Conservation (phyloP, 2,888 invertebrate genomes). For the Rhyacophila evoluta region DNA sequence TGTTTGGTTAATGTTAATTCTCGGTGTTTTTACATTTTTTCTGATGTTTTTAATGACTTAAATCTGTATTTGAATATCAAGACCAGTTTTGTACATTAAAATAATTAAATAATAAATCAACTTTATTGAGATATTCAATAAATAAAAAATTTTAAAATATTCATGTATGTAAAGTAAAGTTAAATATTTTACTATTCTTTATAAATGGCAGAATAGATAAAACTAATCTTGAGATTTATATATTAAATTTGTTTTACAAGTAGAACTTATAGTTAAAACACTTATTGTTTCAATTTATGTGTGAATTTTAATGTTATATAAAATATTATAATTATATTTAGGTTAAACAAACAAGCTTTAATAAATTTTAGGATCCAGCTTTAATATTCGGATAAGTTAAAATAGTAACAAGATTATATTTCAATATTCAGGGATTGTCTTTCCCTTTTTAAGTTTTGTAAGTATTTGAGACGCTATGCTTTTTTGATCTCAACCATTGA, state of each 20-base stretch:
- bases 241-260: too few species aligned
- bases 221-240: too few species aligned
- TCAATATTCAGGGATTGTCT: neutral
- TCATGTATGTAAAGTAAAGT: neutral
- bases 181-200: neutral
- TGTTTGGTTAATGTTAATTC: too few species aligned
- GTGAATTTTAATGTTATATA: neutral
- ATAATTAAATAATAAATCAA: too few species aligned
- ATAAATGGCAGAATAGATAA: too few species aligned
- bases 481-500: neutral
- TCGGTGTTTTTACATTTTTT: too few species aligned
- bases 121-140: too few species aligned
- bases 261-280: too few species aligned
- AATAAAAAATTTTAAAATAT: neutral
- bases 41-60: too few species aligned
- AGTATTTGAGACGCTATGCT: neutral
- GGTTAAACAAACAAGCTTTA: conserved; percentile 36
- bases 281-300: conserved; percentile 38
- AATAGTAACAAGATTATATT: neutral
- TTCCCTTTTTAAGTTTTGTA: neutral
- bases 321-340: neutral
- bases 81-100: too few species aligned
- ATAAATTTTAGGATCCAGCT: conserved; percentile 34
- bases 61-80: too few species aligned
- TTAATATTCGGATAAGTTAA: neutral